A percentile compares a stretch with the other conserved stretches of the same genome.
phyloP scores from a whole-genome alignment of 2,797 vertebrate genomes.

The Acanthurus leucopareius region DNA sequence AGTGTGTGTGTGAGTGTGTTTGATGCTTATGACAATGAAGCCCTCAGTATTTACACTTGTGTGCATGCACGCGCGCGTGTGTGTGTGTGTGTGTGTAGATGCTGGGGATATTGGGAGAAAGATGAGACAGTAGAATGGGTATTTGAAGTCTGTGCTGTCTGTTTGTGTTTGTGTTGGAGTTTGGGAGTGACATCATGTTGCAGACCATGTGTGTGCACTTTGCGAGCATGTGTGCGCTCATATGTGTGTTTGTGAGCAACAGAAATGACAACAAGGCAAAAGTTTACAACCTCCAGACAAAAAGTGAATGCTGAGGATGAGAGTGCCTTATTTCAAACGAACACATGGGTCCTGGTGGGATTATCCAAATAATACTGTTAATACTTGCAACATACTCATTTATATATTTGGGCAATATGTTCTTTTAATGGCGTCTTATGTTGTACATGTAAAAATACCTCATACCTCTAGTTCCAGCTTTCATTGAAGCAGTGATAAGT shows the following conservation, averaged over 20 bases:
- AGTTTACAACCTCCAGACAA: not conserved
- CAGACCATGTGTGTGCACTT: conserved; percentile 26
- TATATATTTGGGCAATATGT: no score
- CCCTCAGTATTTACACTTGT: conserved; percentile 6
- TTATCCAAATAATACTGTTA: not conserved
- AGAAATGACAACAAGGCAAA: conserved; percentile 1
- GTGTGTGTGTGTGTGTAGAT: not conserved
- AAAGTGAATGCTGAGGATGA: not conserved
- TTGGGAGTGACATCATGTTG: conserved; percentile 20
- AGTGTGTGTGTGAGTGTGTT: conserved; percentile 15
- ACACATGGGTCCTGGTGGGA: not conserved
- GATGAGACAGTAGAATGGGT: conserved; percentile 15
- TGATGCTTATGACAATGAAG: conserved; percentile 25
- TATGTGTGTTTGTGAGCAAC: not conserved
- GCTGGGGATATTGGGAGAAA: not conserved
- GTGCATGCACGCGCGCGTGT: not conserved
- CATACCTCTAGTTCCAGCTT: not conserved
- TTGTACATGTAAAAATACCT: not conserved
- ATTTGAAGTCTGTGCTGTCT: conserved; percentile 1
- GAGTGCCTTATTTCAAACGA: conserved; percentile 24
- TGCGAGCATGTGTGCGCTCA: not conserved
- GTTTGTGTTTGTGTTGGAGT: conserved; percentile 25
- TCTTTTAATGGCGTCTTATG: not conserved
- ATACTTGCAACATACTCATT: not conserved
- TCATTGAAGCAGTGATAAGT: not conserved